phyloP scores from a whole-genome alignment of 2,888 invertebrate genomes.

The Drosophila peninsularis region DNA sequence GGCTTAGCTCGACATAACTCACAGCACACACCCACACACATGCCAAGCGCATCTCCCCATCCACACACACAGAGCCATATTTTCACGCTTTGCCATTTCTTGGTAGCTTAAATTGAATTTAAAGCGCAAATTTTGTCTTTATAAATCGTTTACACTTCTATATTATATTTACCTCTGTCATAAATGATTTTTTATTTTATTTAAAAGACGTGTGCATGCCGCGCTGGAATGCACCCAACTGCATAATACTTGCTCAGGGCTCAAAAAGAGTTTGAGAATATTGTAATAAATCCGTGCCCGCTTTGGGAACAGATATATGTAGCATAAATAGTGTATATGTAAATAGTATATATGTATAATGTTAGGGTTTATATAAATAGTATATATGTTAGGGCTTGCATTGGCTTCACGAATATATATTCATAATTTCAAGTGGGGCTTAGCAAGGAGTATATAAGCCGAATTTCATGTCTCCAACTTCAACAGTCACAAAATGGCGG shows the following conservation, averaged over 20 bases:
- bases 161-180: conserved; percentile 32
- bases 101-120: conserved; percentile 51
- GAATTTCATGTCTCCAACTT: neutral
- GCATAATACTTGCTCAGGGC: neutral
- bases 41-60: neutral
- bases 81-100: neutral
- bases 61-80: neutral
- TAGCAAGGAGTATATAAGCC: too few relatives aligned
- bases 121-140: conserved; percentile 24
- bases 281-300: too few relatives aligned
- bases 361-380: too few relatives aligned
- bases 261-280: too few relatives aligned
- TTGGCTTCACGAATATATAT: too few relatives aligned
- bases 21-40: conserved; percentile 18
- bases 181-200: conserved; percentile 13
- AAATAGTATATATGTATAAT: too few relatives aligned
- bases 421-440: too few relatives aligned
- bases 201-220: neutral
- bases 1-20: conserved; percentile 32
- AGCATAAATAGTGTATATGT: too few relatives aligned
- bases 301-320: too few relatives aligned
- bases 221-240: neutral
- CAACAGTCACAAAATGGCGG: neutral
- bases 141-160: conserved; percentile 31
- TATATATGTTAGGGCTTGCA: too few relatives aligned